Percentiles rank a stretch among this genome's conserved stretches.
phyloP scores from a whole-genome alignment of 2,113 vertebrate species.

The Alouatta palliata region DNA sequence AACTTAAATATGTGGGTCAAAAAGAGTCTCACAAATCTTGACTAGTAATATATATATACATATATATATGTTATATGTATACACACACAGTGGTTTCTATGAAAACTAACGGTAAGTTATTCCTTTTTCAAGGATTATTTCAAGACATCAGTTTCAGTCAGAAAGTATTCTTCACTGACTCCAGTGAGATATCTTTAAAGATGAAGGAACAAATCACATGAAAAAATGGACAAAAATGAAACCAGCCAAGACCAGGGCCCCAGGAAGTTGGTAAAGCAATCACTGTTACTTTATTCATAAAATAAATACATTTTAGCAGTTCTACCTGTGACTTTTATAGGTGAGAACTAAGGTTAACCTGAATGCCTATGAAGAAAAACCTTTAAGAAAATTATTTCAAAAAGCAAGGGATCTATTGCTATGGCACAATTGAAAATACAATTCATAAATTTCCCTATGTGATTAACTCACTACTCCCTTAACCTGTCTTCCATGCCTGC shows the following conservation, averaged over 20 bases:
- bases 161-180: background rate
- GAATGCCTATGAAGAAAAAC: constrained; percentile 27
- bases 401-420: background rate
- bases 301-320: background rate
- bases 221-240: constrained; percentile 6
- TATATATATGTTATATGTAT: too few species aligned
- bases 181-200: background rate
- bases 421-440: background rate
- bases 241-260: background rate
- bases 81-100: background rate
- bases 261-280: background rate
- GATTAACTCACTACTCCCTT: background rate
- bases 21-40: constrained; percentile 13
- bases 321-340: background rate
- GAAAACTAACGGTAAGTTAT: background rate
- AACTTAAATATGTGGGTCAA: background rate
- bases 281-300: constrained; percentile 10
- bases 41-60: background rate
- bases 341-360: background rate
- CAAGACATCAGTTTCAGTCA: background rate
- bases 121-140: constrained; percentile 4
- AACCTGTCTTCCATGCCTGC: background rate
- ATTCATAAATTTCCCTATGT: background rate
- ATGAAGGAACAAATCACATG: background rate
- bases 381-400: constrained; percentile 5